phyloP scores from a whole-genome alignment of 2,888 invertebrate genomes.

The Clanis bilineata region DNA sequence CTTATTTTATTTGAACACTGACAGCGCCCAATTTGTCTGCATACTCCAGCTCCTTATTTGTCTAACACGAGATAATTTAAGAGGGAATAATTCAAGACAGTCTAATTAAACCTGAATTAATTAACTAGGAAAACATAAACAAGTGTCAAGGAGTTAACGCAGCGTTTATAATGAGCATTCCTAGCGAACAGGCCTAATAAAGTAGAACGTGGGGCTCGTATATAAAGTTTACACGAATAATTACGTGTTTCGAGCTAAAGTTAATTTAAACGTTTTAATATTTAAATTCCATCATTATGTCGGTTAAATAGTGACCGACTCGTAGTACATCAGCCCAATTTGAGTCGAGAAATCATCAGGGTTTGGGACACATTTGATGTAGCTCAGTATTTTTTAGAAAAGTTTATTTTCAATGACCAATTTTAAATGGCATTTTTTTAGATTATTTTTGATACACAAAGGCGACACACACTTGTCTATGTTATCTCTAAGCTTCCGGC shows the following conservation, averaged over 20 bases:
- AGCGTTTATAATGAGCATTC: conserved; percentile 34
- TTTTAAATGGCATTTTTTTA: no score
- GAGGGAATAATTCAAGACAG: conserved; percentile 56
- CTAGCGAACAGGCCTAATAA: conserved; percentile 18
- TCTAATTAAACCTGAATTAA: conserved; percentile 64
- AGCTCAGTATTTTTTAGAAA: no score
- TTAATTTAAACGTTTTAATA: neutral
- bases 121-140: conserved; percentile 60
- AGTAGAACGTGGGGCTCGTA: conserved; percentile 3
- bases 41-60: conserved; percentile 40
- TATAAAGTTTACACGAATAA: conserved; percentile 12
- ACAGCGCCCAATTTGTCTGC: conserved; percentile 51
- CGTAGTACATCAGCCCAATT: no score
- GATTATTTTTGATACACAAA: no score
- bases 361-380: no score
- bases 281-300: neutral
- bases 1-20: conserved; percentile 53
- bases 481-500: no score
- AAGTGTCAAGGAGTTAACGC: conserved; percentile 44
- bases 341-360: no score
- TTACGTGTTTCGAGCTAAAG: neutral
- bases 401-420: no score
- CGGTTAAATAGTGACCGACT: no score
- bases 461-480: no score
- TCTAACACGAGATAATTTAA: conserved; percentile 58